Conservation (phyloP, 2,113 vertebrate species). For the Callipepla squamata region DNA sequence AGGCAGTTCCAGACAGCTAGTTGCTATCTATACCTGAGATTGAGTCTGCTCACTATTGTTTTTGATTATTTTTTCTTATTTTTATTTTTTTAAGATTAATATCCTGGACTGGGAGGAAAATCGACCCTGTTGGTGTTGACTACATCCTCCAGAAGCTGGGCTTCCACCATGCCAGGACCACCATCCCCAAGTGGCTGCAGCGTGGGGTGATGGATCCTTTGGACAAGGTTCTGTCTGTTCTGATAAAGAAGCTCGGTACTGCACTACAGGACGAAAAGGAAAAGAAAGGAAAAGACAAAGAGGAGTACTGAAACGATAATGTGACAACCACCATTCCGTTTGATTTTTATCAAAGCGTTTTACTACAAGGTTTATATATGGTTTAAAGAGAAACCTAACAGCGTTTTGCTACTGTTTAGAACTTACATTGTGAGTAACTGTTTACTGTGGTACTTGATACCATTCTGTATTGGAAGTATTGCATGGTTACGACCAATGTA, state of each 20-base stretch:
- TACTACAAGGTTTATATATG: slow-evolving; percentile 72
- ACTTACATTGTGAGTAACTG: slow-evolving; percentile 78
- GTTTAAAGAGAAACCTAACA: slow-evolving; percentile 75
- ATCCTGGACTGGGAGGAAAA: slow-evolving; percentile 98
- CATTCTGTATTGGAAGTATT: slow-evolving; percentile 79
- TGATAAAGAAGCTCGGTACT: slow-evolving; percentile 96
- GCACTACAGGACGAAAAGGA: slow-evolving; percentile 97
- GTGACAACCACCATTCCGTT: slow-evolving; percentile 63
- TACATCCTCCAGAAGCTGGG: slow-evolving; percentile 98
- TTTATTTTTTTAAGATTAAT: slow-evolving; percentile 84
- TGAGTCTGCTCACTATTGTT: not conserved
- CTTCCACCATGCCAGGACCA: slow-evolving; percentile 98
- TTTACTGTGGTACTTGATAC: slow-evolving; percentile 80
- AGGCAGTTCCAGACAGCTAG: too few relatives aligned
- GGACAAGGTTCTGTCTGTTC: slow-evolving; percentile 96
- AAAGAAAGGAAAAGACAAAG: slow-evolving; percentile 92
- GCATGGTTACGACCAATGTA: slow-evolving; percentile 83
- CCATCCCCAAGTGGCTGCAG: slow-evolving; percentile 99
- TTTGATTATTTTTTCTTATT: not conserved
- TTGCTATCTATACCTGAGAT: not conserved
- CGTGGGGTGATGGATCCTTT: slow-evolving; percentile 99
- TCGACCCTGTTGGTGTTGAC: slow-evolving; percentile 97
- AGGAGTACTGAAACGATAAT: slow-evolving; percentile 84
- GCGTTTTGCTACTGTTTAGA: slow-evolving; percentile 77
- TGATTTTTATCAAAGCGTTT: slow-evolving; percentile 69